Evolutionary conservation across 1,140 invertebrate species (phyloP), one percentile per base, ranked within the genome.

Genomic region (Brachionus sp.): DNA sequence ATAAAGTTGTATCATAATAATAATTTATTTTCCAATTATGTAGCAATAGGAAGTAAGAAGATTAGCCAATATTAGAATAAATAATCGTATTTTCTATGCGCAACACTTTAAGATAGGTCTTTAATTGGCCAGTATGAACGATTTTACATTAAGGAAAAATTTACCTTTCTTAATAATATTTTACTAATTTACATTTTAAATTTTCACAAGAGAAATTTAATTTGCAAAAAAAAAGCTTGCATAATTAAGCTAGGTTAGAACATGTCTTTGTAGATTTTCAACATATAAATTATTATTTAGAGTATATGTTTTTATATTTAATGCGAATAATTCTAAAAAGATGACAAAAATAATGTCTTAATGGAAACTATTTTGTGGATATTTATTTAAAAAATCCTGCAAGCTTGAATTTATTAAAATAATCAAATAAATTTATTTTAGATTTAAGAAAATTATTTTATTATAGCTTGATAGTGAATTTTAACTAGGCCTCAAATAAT

Each of bases 1-100:
- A 33, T 12, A 6, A 70, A 37, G 37, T 70, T 70, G 37, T 42
- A 70, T 70, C 19, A 70, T 70, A 70, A 70, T 70, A 70, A 66
- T 66, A 66, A 66, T 66, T 66, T 66, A 66, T 66, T 66, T 66
- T 33, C 64, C 50, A 57, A 57, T 57, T 19, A 57, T 57, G 44
- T 5, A 5, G 6, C 6, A 50, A 50, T 13, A 50, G 44, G 13
- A 5, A 5, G 44, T 13, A 5, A 19, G 9, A 9, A 19, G 5
- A 2, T 57, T 57, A 6, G 16, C 13, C 1, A 50, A 50, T n/a
- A 50, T 50, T 50, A n/a, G 9, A 46, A 46, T 13, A 46, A 50
- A 50, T 16, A 50, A 50, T 13, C 44, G 44, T 16, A 50, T n/a
- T 13, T 50, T 16, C 6, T 5, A 50, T 10, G 12, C 44, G 44